Conservation (phyloP, 1,140 invertebrate species). For the Philotrypesis tridentata region DNA sequence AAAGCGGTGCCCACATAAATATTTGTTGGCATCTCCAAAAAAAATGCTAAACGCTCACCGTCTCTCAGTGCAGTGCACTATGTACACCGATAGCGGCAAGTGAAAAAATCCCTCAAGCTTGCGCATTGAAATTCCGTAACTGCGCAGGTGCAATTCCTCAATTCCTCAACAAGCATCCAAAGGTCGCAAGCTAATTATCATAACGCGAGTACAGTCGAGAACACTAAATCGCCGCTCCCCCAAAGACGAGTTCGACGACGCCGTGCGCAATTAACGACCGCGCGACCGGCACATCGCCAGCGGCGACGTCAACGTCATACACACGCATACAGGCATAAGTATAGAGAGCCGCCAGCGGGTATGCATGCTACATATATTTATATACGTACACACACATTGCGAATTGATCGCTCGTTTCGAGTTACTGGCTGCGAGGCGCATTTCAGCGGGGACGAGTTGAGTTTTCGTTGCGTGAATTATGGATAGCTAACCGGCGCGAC, state of each 20-base stretch:
- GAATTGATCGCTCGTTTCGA: neutral
- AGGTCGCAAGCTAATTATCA: constrained; percentile 5
- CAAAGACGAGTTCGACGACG: constrained; percentile 27
- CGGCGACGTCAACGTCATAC: neutral
- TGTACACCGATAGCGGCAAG: too few species aligned
- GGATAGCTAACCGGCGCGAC: neutral
- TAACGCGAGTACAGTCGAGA: constrained; percentile 8
- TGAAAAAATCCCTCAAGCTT: neutral
- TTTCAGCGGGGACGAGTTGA: neutral
- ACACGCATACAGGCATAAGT: neutral
- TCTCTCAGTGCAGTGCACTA: neutral
- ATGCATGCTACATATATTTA: neutral
- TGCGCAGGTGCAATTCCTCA: neutral
- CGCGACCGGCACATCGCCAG: neutral
- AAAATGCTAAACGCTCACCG: neutral
- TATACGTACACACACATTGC: neutral
- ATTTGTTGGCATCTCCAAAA: neutral
- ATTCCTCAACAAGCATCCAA: neutral
- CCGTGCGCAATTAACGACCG: constrained; percentile 11
- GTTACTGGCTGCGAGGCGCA: neutral
- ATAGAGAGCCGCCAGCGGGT: neutral
- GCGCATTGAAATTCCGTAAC: neutral
- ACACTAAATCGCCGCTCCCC: neutral
- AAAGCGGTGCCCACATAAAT: too few species aligned
- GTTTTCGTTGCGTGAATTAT: neutral